Conservation (phyloP, 2,113 vertebrate species). For the Xiphorhynchus elegans region DNA sequence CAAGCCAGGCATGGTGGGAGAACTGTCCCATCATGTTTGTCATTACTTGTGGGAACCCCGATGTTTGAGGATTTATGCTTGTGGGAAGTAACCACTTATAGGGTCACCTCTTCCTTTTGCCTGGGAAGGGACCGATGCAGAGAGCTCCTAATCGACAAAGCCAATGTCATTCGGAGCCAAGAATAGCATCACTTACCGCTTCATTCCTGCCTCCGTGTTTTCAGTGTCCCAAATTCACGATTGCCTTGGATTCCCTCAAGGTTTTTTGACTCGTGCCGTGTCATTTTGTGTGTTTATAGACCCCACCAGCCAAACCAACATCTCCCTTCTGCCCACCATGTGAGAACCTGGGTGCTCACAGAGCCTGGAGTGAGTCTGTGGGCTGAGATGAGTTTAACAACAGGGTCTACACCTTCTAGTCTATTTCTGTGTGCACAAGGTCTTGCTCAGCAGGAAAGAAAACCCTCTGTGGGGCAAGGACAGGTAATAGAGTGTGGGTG, state of each 20-base stretch:
- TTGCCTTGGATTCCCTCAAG: not conserved
- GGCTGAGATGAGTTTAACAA: not conserved
- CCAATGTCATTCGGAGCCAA: not conserved
- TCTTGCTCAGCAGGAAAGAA: not conserved
- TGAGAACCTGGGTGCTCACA: rapidly evolving
- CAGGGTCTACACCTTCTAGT: not conserved
- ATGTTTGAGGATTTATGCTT: not conserved
- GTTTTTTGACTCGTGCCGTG: rapidly evolving
- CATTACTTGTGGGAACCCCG: not conserved
- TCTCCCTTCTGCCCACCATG: rapidly evolving
- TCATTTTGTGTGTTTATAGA: not conserved
- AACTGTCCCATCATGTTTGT: rapidly evolving
- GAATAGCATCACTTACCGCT: not conserved
- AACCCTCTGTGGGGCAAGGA: not conserved
- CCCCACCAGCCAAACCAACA: not conserved
- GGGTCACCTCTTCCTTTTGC: not conserved
- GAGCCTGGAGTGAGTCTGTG: not conserved
- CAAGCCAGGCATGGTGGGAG: rapidly evolving
- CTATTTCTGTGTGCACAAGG: not conserved
- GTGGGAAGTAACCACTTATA: not conserved
- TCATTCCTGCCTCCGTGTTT: not conserved
- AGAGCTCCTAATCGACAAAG: not conserved
- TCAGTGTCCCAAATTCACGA: not conserved
- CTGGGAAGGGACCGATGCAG: not conserved
- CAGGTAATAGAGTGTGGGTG: not conserved